Base-by-base conservation (phyloP, 2,888 invertebrate species). In the Cephus pulcher region DNA sequence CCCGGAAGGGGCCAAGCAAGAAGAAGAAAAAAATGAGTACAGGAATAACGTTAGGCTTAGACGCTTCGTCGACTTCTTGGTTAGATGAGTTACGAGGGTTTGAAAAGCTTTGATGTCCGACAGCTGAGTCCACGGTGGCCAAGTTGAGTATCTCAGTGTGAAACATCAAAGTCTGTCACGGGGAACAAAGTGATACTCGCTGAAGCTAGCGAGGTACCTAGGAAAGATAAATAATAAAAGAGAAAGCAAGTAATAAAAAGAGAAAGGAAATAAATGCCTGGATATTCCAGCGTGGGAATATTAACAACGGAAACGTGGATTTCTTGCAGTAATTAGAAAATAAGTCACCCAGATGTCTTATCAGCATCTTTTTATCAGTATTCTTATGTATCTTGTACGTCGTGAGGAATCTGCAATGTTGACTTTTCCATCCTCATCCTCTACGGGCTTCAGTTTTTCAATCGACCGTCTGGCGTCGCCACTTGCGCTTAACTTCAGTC, bases 41-140 rank as follows among this genome's bases (percentile, higher is more conserved):
- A 56, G 23, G 56, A 56, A 56, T 56, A 56, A 56, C 56, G 56
- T 56, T 56, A 56, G 56, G 56, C 9, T 56, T 56, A 56, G 56
- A 56, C 56, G 56, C 56, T 23, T 56, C 56, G 56, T 56, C 56
- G 56, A 56, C 56, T 56, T 56, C 56, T 56, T 23, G 71, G 32
- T 32, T 33, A 32, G 71, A 71, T 71, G 71, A 71, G 71, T 71
- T 71, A 71, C 71, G 71, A 71, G 71, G 71, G 71, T 12, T 32
- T 34, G 32, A 15, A 34, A 23, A 12, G 32, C 71, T 71, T 71
- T 71, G 71, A 71, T 71, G 71, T 71, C 71, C 71, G 32, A 71
- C 71, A 71, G 71, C 71, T 71, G 71, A 71, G 30, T 71, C 71
- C 71, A 71, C 71, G 32, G 32, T 71, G 71, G 71, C 32, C 3